These are phyloP conservation scores for Caradrina kadenii DNA, from an alignment of 2,888 invertebrate genomes.

Conservation along the genomic window DNA sequence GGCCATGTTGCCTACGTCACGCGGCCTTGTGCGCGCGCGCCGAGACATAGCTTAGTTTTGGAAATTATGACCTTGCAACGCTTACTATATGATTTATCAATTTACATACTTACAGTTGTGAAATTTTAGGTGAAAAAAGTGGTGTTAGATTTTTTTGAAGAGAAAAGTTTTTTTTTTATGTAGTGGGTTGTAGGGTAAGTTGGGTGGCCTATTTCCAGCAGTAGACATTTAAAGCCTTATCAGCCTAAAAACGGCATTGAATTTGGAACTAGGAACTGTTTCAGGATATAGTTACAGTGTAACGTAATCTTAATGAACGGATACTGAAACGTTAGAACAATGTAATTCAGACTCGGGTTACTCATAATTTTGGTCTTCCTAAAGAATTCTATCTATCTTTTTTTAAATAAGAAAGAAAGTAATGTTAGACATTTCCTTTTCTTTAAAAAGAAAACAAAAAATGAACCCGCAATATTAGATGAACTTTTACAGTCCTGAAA, in stretches of 20 bases:
- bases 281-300: background rate
- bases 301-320: background rate
- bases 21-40: constrained; percentile 62
- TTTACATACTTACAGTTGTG: constrained; percentile 54
- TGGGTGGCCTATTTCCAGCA: background rate
- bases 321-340: background rate
- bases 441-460: too few species aligned
- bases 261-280: background rate
- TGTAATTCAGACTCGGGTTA: background rate
- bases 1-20: constrained; percentile 65
- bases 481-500: too few species aligned
- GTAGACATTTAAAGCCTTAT: background rate
- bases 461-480: too few species aligned
- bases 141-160: background rate
- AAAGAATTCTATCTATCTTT: background rate
- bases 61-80: constrained; percentile 58
- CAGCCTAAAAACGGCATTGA: background rate
- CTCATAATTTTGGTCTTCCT: background rate
- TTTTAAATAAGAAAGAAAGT: background rate
- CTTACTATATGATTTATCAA: constrained; percentile 61
- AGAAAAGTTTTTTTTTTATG: background rate
- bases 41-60: constrained; percentile 52
- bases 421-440: too few species aligned
- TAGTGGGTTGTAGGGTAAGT: constrained; percentile 2
- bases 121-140: constrained; percentile 41